Evolutionary conservation across 2,888 invertebrate species (phyloP).

Genomic region (Dynastes tityus): DNA sequence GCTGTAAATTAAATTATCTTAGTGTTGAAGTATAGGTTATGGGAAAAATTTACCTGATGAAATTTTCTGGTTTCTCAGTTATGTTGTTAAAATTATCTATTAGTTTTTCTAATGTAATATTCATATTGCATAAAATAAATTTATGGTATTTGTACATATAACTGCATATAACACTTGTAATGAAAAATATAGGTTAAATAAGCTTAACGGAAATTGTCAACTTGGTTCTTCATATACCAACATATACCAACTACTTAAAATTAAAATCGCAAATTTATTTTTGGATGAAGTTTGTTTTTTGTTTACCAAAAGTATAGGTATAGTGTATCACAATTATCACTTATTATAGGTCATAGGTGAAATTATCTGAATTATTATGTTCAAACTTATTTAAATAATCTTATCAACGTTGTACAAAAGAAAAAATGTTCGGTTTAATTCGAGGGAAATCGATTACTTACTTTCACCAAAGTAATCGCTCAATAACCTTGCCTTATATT

Average conservation of each 20-base stretch:
- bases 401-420: neutral
- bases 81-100: conserved; percentile 58
- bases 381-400: neutral
- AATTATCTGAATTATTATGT: conserved; percentile 17
- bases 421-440: conserved; percentile 47
- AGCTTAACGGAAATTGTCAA: neutral
- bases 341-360: conserved; percentile 23
- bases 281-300: neutral
- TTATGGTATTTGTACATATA: conserved; percentile 2
- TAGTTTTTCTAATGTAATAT: conserved; percentile 46
- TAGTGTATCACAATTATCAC: neutral
- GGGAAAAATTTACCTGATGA: conserved; percentile 63
- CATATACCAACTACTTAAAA: neutral
- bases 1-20: conserved; percentile 65
- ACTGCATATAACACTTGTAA: conserved; percentile 18
- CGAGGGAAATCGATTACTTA: conserved; percentile 46
- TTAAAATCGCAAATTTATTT: neutral
- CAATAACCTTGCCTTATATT: conserved; percentile 52
- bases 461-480: conserved; percentile 54
- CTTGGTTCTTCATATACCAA: neutral
- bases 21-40: conserved; percentile 23
- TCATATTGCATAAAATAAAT: conserved; percentile 27
- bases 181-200: conserved; percentile 35
- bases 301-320: neutral
- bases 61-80: conserved; percentile 65